phyloP scores from a whole-genome alignment of 2,888 invertebrate species.

The Gordius sp. region DNA sequence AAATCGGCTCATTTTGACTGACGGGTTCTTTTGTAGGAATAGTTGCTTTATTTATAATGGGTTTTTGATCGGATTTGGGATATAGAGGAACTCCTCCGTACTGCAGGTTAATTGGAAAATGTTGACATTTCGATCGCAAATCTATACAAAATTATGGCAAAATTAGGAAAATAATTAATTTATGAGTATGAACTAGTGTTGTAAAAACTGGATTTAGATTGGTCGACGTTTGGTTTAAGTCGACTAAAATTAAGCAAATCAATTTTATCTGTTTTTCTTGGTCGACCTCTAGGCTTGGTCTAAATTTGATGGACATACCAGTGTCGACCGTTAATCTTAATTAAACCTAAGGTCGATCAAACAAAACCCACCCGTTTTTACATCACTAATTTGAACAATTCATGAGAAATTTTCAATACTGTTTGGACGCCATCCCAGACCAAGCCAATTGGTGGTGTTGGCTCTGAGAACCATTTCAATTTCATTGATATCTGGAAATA shows the following conservation, averaged over 20 bases:
- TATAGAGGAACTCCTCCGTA: background rate
- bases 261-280: no score
- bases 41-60: background rate
- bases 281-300: no score
- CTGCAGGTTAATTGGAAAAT: background rate
- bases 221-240: no score
- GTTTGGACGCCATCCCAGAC: constrained; percentile 16
- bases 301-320: no score
- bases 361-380: no score
- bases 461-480: constrained; percentile 26
- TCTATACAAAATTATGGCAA: background rate
- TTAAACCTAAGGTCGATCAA: no score
- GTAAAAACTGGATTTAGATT: no score
- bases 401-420: constrained; percentile 6
- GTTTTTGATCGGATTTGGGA: background rate
- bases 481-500: constrained; percentile 35
- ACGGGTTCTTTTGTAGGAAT: background rate
- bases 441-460: constrained; percentile 20
- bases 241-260: no score
- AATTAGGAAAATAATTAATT: no score
- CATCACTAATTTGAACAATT: no score
- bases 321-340: no score
- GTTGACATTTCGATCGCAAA: constrained; percentile 14
- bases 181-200: no score
- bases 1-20: background rate